Percentiles rank a stretch among this genome's conserved stretches.
Evolutionary conservation across 2,888 invertebrate genomes (phyloP).

Genomic region (Nowickia ferox): DNA sequence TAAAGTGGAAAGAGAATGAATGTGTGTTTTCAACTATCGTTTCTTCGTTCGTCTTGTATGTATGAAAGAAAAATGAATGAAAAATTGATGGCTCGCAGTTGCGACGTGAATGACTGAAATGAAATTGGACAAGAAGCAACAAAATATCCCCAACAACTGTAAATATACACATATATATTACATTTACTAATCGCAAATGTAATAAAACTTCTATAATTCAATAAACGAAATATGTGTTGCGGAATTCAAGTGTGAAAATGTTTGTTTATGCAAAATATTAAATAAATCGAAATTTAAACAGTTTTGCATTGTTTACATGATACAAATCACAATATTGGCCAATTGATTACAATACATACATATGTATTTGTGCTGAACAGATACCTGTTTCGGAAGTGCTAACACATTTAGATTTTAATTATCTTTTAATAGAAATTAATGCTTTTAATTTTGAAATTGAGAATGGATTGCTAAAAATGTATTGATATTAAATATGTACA

Average conservation of each 20-base stretch:
- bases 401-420: background rate
- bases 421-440: background rate
- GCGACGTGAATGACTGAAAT: conserved; percentile 67
- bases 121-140: conserved; percentile 61
- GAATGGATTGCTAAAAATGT: conserved; percentile 2
- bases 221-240: conserved; percentile 24
- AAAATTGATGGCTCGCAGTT: conserved; percentile 68
- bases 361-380: background rate
- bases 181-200: conserved; percentile 23
- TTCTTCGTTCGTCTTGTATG: conserved; percentile 65
- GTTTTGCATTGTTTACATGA: conserved; percentile 39
- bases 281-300: background rate
- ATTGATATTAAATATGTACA: background rate
- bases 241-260: conserved; percentile 9
- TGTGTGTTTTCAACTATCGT: conserved; percentile 63
- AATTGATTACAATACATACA: background rate
- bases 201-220: conserved; percentile 25
- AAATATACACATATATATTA: conserved; percentile 57
- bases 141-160: conserved; percentile 65
- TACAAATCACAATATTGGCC: background rate
- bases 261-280: conserved; percentile 2
- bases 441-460: conserved; percentile 2
- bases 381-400: background rate
- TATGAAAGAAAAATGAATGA: conserved; percentile 64
- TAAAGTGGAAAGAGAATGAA: conserved; percentile 60